phyloP scores from a whole-genome alignment of 2,797 vertebrate species.

The Malurus leucopterus region DNA sequence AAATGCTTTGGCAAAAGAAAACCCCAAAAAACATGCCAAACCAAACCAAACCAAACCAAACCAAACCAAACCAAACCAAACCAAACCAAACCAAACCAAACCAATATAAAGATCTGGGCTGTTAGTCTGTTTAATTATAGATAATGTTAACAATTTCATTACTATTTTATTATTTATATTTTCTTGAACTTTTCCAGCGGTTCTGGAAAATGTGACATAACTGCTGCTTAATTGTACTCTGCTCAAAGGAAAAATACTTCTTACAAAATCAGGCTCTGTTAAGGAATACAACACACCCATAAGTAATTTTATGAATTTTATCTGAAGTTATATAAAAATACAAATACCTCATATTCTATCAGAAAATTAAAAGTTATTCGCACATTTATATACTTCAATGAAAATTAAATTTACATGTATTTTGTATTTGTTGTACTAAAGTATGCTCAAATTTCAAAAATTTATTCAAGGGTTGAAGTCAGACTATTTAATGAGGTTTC shows the following conservation, averaged over 20 bases:
- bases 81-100: background rate
- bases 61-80: background rate
- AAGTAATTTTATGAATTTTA: background rate
- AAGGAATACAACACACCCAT: background rate
- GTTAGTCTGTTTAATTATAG: conserved; percentile 22
- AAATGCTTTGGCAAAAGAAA: background rate
- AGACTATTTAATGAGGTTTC: background rate
- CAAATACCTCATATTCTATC: background rate
- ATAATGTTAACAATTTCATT: conserved; percentile 14
- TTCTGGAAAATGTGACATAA: background rate
- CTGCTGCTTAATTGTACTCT: background rate
- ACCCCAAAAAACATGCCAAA: background rate
- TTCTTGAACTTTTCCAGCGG: background rate
- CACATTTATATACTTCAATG: background rate
- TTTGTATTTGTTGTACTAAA: background rate
- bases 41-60: background rate
- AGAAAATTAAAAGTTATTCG: background rate
- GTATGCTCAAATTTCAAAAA: background rate
- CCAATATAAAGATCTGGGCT: background rate
- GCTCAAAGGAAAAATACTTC: background rate
- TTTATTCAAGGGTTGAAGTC: background rate
- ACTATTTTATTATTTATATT: background rate
- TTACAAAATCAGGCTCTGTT: background rate
- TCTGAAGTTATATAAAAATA: background rate
- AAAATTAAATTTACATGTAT: background rate